phyloP scores from a whole-genome alignment of 2,113 vertebrate genomes.

The Chionis minor region DNA sequence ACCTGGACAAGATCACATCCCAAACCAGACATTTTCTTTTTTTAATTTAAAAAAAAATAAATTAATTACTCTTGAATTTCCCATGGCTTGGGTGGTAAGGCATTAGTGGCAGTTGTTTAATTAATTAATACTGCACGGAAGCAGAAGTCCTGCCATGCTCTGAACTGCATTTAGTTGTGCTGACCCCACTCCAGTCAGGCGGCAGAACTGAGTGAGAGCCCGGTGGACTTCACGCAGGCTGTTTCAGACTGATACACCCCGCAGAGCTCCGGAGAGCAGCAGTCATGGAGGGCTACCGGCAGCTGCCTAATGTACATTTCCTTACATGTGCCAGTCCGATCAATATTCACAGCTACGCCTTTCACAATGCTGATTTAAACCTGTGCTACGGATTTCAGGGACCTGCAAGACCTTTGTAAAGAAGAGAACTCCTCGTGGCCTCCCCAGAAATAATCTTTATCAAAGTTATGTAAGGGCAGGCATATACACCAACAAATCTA shows the following conservation, averaged over 20 bases:
- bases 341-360: background rate
- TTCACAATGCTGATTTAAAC: background rate
- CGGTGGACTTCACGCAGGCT: background rate
- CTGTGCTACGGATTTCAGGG: background rate
- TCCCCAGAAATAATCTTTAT: slow-evolving; percentile 25
- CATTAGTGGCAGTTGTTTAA: slow-evolving; percentile 8
- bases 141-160: background rate
- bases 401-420: background rate
- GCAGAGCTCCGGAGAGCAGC: background rate
- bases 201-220: background rate
- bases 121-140: slow-evolving; percentile 19
- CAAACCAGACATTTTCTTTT: background rate
- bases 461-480: background rate
- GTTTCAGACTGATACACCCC: background rate
- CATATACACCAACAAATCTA: background rate
- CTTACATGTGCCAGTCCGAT: background rate
- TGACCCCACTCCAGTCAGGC: background rate
- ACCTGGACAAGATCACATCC: background rate
- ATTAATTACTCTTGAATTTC: background rate
- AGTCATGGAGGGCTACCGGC: background rate
- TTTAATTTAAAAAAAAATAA: background rate
- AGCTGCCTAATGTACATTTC: background rate
- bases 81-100: background rate
- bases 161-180: background rate
- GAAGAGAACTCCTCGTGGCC: background rate